Conservation (phyloP, 2,797 vertebrate genomes). For the Tragopan temminckii region DNA sequence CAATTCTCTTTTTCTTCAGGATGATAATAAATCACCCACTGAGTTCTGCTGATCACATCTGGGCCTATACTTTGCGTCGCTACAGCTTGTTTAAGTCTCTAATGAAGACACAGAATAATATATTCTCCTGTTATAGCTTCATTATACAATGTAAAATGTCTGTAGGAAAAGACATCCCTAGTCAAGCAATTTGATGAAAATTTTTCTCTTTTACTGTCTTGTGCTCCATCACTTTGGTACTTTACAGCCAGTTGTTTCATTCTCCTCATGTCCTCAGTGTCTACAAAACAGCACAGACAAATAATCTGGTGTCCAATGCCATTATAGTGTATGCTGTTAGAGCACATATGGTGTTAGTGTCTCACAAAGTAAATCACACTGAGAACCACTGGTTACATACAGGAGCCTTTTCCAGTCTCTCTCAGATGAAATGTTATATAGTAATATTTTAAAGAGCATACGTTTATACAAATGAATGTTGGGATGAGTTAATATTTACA, state of each 20-base stretch:
- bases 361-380: conserved; percentile 62
- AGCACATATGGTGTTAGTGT: conserved; percentile 38
- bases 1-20: conserved; percentile 41
- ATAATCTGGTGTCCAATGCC: conserved; percentile 29
- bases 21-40: conserved; percentile 29
- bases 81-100: conserved; percentile 62
- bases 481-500: conserved; percentile 38
- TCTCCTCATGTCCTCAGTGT: conserved; percentile 37
- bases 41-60: neutral
- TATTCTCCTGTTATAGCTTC: conserved; percentile 44
- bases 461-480: neutral
- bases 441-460: neutral
- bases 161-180: conserved; percentile 33
- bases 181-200: conserved; percentile 33
- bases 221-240: conserved; percentile 8
- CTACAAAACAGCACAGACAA: conserved; percentile 46
- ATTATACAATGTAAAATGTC: conserved; percentile 15
- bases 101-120: conserved; percentile 37
- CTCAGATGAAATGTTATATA: neutral
- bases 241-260: conserved; percentile 31
- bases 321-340: conserved; percentile 16
- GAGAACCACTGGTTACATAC: neutral
- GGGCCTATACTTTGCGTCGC: neutral
- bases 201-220: conserved; percentile 11
- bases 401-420: neutral